Evolutionary conservation across 2,797 vertebrate species (phyloP).

Genomic region (Iguana delicatissima): DNA sequence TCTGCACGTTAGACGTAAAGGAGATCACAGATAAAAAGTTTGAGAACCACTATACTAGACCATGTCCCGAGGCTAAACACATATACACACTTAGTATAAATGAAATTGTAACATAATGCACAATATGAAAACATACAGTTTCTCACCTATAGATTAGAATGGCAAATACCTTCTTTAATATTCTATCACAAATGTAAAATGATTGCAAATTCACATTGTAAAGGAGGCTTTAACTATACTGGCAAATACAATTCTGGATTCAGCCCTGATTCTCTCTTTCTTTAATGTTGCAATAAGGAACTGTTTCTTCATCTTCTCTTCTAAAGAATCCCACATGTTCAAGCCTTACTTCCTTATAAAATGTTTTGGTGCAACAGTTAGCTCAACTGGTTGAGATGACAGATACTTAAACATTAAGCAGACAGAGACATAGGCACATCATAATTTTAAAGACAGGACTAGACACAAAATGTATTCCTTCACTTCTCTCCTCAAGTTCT

Average conservation of each 20-base stretch:
- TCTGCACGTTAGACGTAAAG: too few relatives aligned
- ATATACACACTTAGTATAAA: background rate
- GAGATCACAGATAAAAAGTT: too few relatives aligned
- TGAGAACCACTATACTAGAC: too few relatives aligned
- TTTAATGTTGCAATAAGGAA: slow-evolving; percentile 20
- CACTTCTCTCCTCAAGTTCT: background rate
- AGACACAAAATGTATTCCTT: slow-evolving; percentile 4
- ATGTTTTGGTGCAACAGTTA: slow-evolving; percentile 52
- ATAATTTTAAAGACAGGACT: slow-evolving; percentile 24
- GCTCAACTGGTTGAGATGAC: slow-evolving; percentile 46
- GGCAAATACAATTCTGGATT: background rate
- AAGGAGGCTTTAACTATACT: background rate
- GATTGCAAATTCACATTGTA: background rate
- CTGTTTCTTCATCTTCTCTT: slow-evolving; percentile 36
- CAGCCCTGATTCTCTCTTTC: background rate
- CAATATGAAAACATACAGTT: background rate
- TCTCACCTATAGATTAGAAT: slow-evolving; percentile 19
- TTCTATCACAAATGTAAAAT: background rate
- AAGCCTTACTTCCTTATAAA: slow-evolving; percentile 44
- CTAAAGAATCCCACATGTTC: slow-evolving; percentile 51
- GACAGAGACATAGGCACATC: background rate
- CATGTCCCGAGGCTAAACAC: too few relatives aligned
- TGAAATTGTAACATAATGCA: background rate
- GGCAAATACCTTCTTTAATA: background rate
- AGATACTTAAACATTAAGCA: slow-evolving; percentile 16